phyloP scores from a whole-genome alignment of 2,797 vertebrate species.

The Tolypeutes matacus region DNA sequence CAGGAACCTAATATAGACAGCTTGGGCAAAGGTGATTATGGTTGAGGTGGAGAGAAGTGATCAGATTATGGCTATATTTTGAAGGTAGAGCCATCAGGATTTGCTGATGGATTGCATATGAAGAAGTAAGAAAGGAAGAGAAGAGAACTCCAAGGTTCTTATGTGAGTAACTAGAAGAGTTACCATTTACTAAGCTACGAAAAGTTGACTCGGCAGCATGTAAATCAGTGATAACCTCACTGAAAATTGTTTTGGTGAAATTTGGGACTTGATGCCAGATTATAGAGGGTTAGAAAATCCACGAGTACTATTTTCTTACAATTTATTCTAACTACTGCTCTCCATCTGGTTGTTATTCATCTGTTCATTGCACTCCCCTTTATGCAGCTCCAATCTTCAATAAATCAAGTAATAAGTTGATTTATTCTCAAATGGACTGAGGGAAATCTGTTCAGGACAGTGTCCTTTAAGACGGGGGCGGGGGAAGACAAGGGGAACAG shows the following conservation, averaged over 20 bases:
- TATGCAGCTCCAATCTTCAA: slow-evolving; percentile 36
- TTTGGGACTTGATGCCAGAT: not conserved
- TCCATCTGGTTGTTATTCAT: slow-evolving; percentile 17
- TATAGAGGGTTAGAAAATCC: not conserved
- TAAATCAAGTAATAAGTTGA: not conserved
- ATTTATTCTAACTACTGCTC: slow-evolving; percentile 21
- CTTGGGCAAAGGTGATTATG: not conserved
- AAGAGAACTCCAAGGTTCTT: not conserved
- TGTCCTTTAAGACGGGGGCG: slow-evolving; percentile 5
- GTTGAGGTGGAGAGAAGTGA: not conserved
- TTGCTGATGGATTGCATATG: not conserved
- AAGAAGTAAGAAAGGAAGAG: slow-evolving; percentile 37
- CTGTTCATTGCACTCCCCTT: not conserved
- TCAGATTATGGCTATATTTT: not conserved
- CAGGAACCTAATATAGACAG: not conserved
- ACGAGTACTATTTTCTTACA: not conserved
- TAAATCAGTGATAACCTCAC: not conserved
- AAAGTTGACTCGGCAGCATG: not conserved
- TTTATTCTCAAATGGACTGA: not conserved
- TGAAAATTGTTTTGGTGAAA: slow-evolving; percentile 11
- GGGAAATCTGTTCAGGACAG: slow-evolving; percentile 7
- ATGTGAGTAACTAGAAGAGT: not conserved
- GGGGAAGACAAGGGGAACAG: not conserved
- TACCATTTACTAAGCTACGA: not conserved
- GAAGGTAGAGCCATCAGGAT: slow-evolving; percentile 15